Evolutionary conservation across 2,113 vertebrate species (phyloP).

Genomic region (Trichechus manatus): DNA sequence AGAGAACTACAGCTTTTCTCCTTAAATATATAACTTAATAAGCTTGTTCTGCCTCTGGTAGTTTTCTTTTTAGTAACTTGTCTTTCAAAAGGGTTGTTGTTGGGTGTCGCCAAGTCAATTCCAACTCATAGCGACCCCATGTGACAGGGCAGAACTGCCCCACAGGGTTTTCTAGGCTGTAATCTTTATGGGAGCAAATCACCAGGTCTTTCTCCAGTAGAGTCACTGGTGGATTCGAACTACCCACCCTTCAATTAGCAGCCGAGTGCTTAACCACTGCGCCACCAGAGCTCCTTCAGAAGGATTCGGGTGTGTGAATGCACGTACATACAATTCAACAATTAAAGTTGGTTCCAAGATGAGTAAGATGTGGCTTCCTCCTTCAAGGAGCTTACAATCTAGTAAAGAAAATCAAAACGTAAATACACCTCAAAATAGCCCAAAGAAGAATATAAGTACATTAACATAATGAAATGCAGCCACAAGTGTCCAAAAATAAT

Average conservation of each 20-base stretch:
- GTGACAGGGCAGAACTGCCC: background rate
- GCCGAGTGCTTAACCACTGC: background rate
- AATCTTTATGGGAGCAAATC: background rate
- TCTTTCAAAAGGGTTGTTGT: background rate
- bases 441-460: background rate
- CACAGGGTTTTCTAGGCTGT: background rate
- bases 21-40: constrained; percentile 20
- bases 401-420: constrained; percentile 46
- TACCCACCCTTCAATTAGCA: background rate
- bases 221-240: background rate
- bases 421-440: background rate
- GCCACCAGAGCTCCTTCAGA: background rate
- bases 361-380: constrained; percentile 23
- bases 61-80: constrained; percentile 23
- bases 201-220: background rate
- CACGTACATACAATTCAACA: background rate
- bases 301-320: background rate
- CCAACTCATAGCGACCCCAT: background rate
- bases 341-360: constrained; percentile 1
- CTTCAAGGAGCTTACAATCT: constrained; percentile 44
- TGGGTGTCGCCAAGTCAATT: background rate
- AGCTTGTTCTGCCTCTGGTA: background rate
- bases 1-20: constrained; percentile 41
- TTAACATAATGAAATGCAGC: background rate
- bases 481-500: constrained; percentile 10